Base-by-base conservation (phyloP, 92 coral and sea anemone species). In the Phymanthus crucifer region DNA sequence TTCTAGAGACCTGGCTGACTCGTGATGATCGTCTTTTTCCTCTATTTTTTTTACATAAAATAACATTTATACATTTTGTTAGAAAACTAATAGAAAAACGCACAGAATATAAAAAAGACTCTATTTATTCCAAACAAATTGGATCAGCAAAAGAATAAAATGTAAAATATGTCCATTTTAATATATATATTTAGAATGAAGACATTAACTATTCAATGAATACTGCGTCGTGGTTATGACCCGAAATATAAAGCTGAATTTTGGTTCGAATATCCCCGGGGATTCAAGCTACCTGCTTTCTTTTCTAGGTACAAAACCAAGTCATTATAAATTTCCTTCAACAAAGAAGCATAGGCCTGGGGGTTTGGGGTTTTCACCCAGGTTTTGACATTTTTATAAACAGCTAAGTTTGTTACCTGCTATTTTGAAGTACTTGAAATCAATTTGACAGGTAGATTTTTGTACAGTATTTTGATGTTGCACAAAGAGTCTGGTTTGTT, bases 1-100 rank as follows among this genome's bases (percentile, higher is more conserved):
- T 61, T 61, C 68, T 61, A 61, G 68, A 61, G 27, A 57, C 34
- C n/a, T 7, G 68, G 34, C 34, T 61, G 68, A 61, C 68, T 61
- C 68, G 12, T 24, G 10, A n/a, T 54, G 8, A 61, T 61, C 68
- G 33, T 8, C 32, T 61, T 61, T 5, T 34, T 61, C 68, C 4
- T 13, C 14, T 26, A 29, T 61, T 61, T 61, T 29, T 54, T 54
- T 4, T 61, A 54, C 34, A 11, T 29, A 61, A 61, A 61, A 29
- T 7, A 61, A 8, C 34, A 61, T 29, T 61, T 24, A 61, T 61
- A 61, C 9, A 61, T 29, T 61, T 61, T 61, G 29, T 61, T 24
- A 61, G 26, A 29, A 61, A 61, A 61, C 16, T 11, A 61, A 17
- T 61, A 61, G 8, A 61, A 61, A 61, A 24, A 61, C 13, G 29